Conservation (phyloP, 1,140 invertebrate species). For the Pinna nobilis region DNA sequence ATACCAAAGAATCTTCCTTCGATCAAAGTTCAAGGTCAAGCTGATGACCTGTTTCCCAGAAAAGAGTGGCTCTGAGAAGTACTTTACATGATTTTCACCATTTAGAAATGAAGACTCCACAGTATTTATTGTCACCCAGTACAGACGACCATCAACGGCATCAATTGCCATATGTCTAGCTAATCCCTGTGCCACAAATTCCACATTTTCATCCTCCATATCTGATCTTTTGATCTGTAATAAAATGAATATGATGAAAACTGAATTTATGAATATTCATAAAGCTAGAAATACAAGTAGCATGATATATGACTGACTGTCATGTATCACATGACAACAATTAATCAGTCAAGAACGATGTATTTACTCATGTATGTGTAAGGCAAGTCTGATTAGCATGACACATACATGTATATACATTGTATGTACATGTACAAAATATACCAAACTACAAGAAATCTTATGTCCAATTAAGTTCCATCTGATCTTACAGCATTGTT, state of each 20-base stretch:
- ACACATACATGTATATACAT: background rate
- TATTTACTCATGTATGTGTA: too few relatives aligned
- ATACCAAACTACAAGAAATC: too few relatives aligned
- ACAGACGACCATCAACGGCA: slow-evolving; percentile 86
- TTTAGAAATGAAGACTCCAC: slow-evolving; percentile 87
- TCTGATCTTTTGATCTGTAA: slow-evolving; percentile 81
- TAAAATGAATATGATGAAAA: background rate
- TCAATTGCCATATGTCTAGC: slow-evolving; percentile 89
- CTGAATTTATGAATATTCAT: background rate
- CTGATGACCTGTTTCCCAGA: slow-evolving; percentile 84
- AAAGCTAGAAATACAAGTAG: too few relatives aligned
- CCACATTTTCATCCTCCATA: slow-evolving; percentile 80
- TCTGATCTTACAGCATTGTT: too few relatives aligned
- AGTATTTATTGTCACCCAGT: slow-evolving; percentile 90
- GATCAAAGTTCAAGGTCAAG: slow-evolving; percentile 82
- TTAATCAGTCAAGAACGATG: too few relatives aligned
- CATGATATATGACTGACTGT: too few relatives aligned
- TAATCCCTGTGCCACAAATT: slow-evolving; percentile 85
- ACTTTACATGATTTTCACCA: slow-evolving; percentile 83
- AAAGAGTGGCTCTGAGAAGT: slow-evolving; percentile 83
- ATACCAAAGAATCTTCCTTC: slow-evolving; percentile 60
- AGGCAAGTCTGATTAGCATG: too few relatives aligned
- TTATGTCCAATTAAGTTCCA: too few relatives aligned
- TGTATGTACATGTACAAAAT: background rate
- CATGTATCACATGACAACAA: too few relatives aligned